Evolutionary conservation across 1,140 invertebrate genomes (phyloP), one percentile per base, ranked within the genome.

Genomic region (Zeugodacus cucurbitae): DNA sequence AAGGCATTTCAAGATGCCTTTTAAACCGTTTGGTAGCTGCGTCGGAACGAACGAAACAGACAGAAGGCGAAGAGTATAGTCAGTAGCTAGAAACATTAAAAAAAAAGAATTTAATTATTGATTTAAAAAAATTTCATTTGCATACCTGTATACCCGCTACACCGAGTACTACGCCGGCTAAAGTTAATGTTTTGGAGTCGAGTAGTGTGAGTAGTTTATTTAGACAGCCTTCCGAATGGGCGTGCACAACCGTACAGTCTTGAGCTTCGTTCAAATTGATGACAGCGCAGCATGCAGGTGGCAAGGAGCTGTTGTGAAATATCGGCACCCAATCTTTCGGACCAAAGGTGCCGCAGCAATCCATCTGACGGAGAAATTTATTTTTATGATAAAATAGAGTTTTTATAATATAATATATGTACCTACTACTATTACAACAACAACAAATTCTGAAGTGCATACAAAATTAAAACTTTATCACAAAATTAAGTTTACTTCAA

Each of bases 21-120:
- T 96, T 97, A 98, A 93, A 98, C 97, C 88, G 97, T 97, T 94
- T 98, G 96, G 94, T 98, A 98, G 94, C 98, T 97, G 93, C 96
- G 96, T 90, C 97, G 96, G 93, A 98, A 98, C 88, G 97, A 97
- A 90, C 97, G 96, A 90, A 97, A 98, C 93, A 99, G 94, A 93
- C 96, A 97, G 94, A 97, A 98, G 26, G 98, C 97, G 92, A 98
- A 98, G 59, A 97, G 94, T 82, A 98, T 96, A 85, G 98, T 98
- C 90, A 98, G 94, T 70, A 98, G 94, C 97, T 98, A 95, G 90
- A 94, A 95, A 92, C 22, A 87, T 74, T 22, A 74, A 91, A 91
- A 88, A 90, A 86, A 10, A 59, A n/a, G 59, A 57, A 70, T 32
- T 88, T 87, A 78, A 89, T 87, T 54, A 41, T 82, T 22, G 58